Conservation (phyloP, 1,140 invertebrate species). For the Formica exsecta region DNA sequence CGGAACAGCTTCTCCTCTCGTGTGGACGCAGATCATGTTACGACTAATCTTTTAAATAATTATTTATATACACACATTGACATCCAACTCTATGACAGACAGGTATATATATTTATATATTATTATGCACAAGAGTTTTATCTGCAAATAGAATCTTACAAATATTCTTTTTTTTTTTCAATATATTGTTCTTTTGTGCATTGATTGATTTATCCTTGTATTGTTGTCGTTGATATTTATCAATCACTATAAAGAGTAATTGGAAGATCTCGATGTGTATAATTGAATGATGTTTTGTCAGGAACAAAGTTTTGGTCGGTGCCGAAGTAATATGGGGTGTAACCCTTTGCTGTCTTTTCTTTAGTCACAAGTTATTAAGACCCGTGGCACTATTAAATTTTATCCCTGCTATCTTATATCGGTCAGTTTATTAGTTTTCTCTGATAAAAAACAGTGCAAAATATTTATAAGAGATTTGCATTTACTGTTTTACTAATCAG, state of each 20-base stretch:
- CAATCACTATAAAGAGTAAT: neutral
- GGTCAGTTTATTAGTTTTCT: conserved; percentile 68
- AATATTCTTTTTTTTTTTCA: conserved; percentile 9
- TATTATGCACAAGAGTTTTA: neutral
- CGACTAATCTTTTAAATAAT: conserved; percentile 58
- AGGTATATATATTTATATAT: conserved; percentile 66
- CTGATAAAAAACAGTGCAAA: neutral
- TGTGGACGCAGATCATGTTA: conserved; percentile 69
- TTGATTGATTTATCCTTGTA: neutral
- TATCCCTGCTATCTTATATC: conserved; percentile 70
- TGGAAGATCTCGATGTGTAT: neutral
- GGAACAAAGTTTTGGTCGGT: conserved; percentile 75
- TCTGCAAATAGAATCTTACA: conserved; percentile 2
- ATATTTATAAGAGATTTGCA: neutral
- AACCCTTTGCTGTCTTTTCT: conserved; percentile 72
- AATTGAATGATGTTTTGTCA: conserved; percentile 57
- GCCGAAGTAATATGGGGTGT: conserved; percentile 74
- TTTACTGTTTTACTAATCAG: neutral
- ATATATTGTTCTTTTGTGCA: conserved; percentile 1
- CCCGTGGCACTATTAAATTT: conserved; percentile 69
- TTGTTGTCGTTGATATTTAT: neutral
- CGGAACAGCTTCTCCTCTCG: conserved; percentile 71
- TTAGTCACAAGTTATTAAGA: conserved; percentile 68
- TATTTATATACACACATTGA: conserved; percentile 33
- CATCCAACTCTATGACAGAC: conserved; percentile 74